phyloP scores from a whole-genome alignment of 2,888 invertebrate genomes.

The Caenorhabditis uteleia region DNA sequence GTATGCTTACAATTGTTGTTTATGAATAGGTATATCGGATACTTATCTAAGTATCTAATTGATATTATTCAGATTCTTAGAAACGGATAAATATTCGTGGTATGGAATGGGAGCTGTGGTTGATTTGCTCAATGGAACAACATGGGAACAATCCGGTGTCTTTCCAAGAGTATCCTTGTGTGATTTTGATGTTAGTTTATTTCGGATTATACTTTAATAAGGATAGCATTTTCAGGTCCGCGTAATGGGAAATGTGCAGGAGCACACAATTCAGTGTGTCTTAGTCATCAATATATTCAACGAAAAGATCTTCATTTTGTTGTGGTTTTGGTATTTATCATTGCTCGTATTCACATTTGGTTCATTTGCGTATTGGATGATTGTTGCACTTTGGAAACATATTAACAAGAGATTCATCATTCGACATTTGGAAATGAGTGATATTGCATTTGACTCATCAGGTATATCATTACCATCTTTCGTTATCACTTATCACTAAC shows the following conservation, averaged over 20 bases:
- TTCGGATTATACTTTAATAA: neutral
- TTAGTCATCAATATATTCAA: slow-evolving; percentile 70
- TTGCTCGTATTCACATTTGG: slow-evolving; percentile 62
- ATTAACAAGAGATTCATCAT: slow-evolving; percentile 60
- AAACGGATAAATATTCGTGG: slow-evolving; percentile 60
- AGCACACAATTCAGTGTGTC: slow-evolving; percentile 69
- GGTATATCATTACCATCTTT: no score
- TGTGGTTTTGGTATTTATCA: slow-evolving; percentile 68
- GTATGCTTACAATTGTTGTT: slow-evolving; percentile 64
- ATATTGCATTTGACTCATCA: slow-evolving; percentile 65
- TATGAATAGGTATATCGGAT: slow-evolving; percentile 61
- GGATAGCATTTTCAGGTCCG: slow-evolving; percentile 52
- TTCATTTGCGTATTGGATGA: slow-evolving; percentile 66
- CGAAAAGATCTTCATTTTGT: slow-evolving; percentile 69
- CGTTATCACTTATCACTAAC: neutral
- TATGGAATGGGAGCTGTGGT: slow-evolving; percentile 67
- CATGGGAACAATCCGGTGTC: slow-evolving; percentile 66
- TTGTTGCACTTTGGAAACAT: slow-evolving; percentile 54
- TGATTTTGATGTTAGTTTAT: slow-evolving; percentile 63
- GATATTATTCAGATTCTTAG: slow-evolving; percentile 53
- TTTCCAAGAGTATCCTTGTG: slow-evolving; percentile 67
- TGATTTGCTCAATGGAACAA: slow-evolving; percentile 65
- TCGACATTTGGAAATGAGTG: slow-evolving; percentile 68
- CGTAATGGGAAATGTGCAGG: slow-evolving; percentile 69
- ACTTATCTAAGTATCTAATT: neutral